Base-by-base conservation (phyloP, 2,113 vertebrate genomes). In the Danionella cerebrum region DNA sequence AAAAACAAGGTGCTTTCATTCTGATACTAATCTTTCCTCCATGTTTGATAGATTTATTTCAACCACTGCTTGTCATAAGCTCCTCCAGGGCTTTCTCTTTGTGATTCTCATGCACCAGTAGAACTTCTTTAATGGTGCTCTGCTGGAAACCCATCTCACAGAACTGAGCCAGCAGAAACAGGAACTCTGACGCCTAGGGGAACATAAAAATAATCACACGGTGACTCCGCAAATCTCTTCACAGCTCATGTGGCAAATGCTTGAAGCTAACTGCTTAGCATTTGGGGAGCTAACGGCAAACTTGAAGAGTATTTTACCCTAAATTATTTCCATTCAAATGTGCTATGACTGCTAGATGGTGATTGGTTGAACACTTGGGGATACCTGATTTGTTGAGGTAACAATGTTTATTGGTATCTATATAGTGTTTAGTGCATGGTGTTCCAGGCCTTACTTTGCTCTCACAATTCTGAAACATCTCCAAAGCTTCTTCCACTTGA, bases 391-490 rank as follows among this genome's bases (percentile, higher is more conserved):
- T 33, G 29, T n/a, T n/a, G n/a, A n/a, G n/a, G n/a, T n/a, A n/a
- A n/a, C n/a, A n/a, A n/a, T n/a, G n/a, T n/a, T n/a, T n/a, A n/a
- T n/a, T 33, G 29, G 1, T 33, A 33, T 2, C 9, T 2, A 33
- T 5, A 5, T 33, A 45, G 7, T 21, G 18, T 45, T 45, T 45
- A 0, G 18, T 19, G n/a, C n/a, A n/a, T n/a, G n/a, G n/a, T n/a
- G n/a, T 45, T 45, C 7, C 42, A 45, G 42, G 38, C 25, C 22
- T 89, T 48, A 97, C 96, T 91, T 98, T 92, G 71, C 86, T 92
- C 73, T 99, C 96, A 0, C 93, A 94, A 84, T 94, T 92, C 86
- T 98, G 95, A 86, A 97, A 99, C 91, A 99, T 96, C 75, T 99
- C 96, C 88, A 98, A 84, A 70, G 96, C 95, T 52, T 99, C 95